Evolutionary conservation across 2,797 vertebrate genomes (phyloP), one percentile per base, ranked within the genome.

Genomic region (Enteromius afrohamiltoni): DNA sequence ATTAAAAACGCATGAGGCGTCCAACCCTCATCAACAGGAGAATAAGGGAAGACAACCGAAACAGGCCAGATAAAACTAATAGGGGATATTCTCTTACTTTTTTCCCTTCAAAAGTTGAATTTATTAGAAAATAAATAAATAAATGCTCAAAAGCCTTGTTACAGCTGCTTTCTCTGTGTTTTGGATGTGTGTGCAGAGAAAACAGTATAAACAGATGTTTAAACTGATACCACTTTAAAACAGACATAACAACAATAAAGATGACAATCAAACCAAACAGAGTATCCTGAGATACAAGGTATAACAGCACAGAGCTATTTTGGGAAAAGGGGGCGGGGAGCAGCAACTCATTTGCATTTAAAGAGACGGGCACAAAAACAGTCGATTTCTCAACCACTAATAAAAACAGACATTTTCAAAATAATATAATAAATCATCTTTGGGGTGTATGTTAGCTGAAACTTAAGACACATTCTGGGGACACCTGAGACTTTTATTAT

Each of bases 1-100:
- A 93, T 94, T 92, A 92, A 91, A 92, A 92, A 86, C 65, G 26
- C 76, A 77, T 26, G 34, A 71, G 81, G 84, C 70, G 10, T 70
- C 67, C 47, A 70, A 71, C 74, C 53, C 29, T 17, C 13, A 40
- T 71, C 47, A 78, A 75, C 53, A 77, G 65, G 58, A 71, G 19
- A 55, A 16, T 23, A 77, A 53, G 68, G 26, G 26, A 77, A 71
- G 68, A 78, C n/a, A 64, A 29, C 49, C 40, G 21, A 51, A 71
- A 83, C 67, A 79, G 78, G 53, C 29, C 29, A 79, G 58, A 29
- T 37, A 51, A 62, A 49, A 17, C 19, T 69, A 55, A 62, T 58
- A 4, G 34, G 67, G 13, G 69, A n/a, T 16, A 62, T 55, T 42
- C 26, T 71, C 14, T 73, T 0, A 0, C 29, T 47, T 73, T 47